Base-by-base conservation (phyloP, 2,797 vertebrate species). In the Anas georgica region DNA sequence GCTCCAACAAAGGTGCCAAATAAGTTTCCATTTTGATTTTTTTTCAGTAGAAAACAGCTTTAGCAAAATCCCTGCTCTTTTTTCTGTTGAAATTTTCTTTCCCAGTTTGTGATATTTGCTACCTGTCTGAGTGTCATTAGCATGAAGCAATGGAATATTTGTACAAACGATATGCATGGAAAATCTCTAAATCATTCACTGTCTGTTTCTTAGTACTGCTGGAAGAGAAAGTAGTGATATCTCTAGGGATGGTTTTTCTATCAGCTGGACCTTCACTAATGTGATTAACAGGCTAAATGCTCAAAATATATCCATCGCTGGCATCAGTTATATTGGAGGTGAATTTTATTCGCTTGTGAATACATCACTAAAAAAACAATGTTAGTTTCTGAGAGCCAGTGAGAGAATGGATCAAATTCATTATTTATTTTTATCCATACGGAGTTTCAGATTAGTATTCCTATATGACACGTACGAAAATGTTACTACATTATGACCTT, bases 1-100 rank as follows among this genome's bases (percentile, higher is more conserved):
- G 46, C 75, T 94, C 37, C 72, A 87, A 23, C 12, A 70, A 83
- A 93, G 81, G 86, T 55, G 72, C 88, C 92, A 93, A 96, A 64
- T 83, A 91, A 91, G 11, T 95, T 95, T 94, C 91, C 84, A 81
- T 85, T 91, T 95, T 76, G 62, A 92, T 83, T 93, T 29, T 93
- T 87, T 93, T 87, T 79, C 41, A 25, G 86, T 35, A 94, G 84
- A 95, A 95, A 93, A 85, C 64, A 93, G 50, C 62, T 80, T 91
- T 78, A 83, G 26, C 31, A 68, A 93, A 94, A 83, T 75, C 55
- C 28, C 18, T 85, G 59, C 16, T 90, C 9, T 60, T 77, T 86
- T 43, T 69, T 54, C 35, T 37, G 15, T 7, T 82, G 50, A 62
- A 86, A 59, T 59, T 62, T 18, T 72, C 43, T 91, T 79, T 67